These are phyloP conservation scores for Enteromius radiatus DNA, from an alignment of 2,797 vertebrate species.

Conservation along the genomic window DNA sequence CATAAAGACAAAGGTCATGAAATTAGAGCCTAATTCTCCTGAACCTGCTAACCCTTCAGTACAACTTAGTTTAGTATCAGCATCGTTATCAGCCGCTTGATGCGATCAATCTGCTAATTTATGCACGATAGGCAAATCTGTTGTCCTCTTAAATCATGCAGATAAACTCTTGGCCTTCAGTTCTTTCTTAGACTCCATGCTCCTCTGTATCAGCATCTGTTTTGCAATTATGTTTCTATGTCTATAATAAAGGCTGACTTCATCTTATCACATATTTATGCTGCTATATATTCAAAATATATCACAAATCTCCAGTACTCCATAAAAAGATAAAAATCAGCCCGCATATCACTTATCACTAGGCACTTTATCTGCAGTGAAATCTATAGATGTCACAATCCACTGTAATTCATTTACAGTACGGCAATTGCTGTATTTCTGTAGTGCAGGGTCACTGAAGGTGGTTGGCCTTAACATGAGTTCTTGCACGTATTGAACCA, in stretches of 20 bases:
- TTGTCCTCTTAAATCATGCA: conserved; percentile 41
- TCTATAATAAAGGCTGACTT: background rate
- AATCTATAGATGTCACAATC: conserved; percentile 16
- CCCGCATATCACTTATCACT: background rate
- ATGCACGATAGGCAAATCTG: conserved; percentile 32
- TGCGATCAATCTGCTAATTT: conserved; percentile 24
- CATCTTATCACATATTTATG: background rate
- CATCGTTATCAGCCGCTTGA: conserved; percentile 38
- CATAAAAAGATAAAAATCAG: conserved; percentile 13
- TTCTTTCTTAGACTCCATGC: background rate
- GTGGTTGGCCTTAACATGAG: conserved; percentile 28
- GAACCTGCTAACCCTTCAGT: conserved; percentile 47
- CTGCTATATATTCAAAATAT: background rate
- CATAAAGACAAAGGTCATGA: conserved; percentile 45
- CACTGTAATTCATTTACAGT: conserved; percentile 25
- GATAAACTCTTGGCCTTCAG: conserved; percentile 18
- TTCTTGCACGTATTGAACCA: conserved; percentile 72
- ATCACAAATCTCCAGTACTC: background rate
- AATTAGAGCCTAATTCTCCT: conserved; percentile 39
- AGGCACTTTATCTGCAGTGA: background rate
- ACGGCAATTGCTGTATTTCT: conserved; percentile 18
- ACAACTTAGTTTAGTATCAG: conserved; percentile 42
- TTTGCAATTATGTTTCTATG: conserved; percentile 11
- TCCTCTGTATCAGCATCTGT: background rate
- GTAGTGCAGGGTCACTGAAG: conserved; percentile 22